Conservation (phyloP, 1,140 invertebrate genomes). For the Papilio dardanus region DNA sequence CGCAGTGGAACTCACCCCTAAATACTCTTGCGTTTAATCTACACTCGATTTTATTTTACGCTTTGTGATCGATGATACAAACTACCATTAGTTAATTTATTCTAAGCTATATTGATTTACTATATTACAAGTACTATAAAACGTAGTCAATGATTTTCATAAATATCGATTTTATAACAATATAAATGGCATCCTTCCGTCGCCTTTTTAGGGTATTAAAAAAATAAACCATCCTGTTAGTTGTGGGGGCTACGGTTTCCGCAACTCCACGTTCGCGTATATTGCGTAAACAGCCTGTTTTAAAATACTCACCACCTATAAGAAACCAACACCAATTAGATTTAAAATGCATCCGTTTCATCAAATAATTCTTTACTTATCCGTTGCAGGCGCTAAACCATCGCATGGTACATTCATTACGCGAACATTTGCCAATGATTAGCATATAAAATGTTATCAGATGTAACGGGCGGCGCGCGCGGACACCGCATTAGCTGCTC, state of each 20-base stretch:
- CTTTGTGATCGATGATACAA: constrained; percentile 30
- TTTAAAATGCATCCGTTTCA: not conserved
- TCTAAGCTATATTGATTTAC: not conserved
- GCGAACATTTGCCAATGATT: constrained; percentile 75
- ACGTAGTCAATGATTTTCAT: not conserved
- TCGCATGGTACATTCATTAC: constrained; percentile 72
- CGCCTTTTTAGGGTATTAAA: too few species aligned
- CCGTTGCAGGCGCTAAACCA: constrained; percentile 59
- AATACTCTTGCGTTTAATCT: constrained; percentile 37
- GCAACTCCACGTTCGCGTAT: too few species aligned
- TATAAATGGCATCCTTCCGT: too few species aligned
- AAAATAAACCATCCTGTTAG: too few species aligned
- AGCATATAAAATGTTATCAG: constrained; percentile 79
- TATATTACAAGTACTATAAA: not conserved
- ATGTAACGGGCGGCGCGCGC: constrained; percentile 67
- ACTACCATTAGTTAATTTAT: constrained; percentile 25
- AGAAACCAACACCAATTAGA: not conserved
- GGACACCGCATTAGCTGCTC: constrained; percentile 50
- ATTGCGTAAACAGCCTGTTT: too few species aligned
- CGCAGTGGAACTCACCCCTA: constrained; percentile 47
- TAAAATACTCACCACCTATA: not conserved
- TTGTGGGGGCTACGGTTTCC: too few species aligned
- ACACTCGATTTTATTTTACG: constrained; percentile 38
- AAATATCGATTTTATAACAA: too few species aligned
- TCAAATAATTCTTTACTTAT: not conserved